Evolutionary conservation across 2,797 vertebrate genomes (phyloP).

Genomic region (Anguilla megastoma): DNA sequence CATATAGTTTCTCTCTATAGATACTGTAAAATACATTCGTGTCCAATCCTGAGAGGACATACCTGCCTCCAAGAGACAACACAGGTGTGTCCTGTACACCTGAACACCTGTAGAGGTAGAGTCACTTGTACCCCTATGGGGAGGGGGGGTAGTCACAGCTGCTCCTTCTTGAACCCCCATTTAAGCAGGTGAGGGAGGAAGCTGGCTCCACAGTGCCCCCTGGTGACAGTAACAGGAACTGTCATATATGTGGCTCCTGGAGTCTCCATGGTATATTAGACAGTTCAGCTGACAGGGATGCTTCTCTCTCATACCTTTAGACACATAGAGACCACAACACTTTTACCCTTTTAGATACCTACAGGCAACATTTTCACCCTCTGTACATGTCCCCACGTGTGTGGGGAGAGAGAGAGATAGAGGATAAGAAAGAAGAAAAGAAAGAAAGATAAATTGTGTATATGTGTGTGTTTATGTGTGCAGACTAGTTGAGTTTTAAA

Average conservation of each 20-base stretch:
- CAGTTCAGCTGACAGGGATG: too few species aligned
- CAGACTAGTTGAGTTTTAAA: not conserved
- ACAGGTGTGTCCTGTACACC: not conserved
- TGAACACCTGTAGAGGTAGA: not conserved
- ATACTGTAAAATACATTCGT: not conserved
- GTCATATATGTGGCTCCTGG: not conserved
- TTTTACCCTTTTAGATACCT: too few species aligned
- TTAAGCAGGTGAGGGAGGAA: not conserved
- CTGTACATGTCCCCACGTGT: too few species aligned
- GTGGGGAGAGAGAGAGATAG: too few species aligned
- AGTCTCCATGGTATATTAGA: too few species aligned
- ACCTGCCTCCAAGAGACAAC: not conserved
- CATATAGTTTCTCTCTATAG: not conserved
- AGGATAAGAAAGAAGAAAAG: too few species aligned
- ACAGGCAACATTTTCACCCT: too few species aligned
- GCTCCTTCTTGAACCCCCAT: not conserved
- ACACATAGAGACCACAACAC: too few species aligned
- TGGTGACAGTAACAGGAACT: not conserved
- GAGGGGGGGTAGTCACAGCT: not conserved
- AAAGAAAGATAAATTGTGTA: too few species aligned
- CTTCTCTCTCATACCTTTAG: too few species aligned
- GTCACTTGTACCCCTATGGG: not conserved
- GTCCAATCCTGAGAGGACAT: not conserved
- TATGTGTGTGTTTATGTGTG: not conserved
- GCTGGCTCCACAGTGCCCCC: not conserved